Percentiles rank a stretch among this genome's conserved stretches.
These are phyloP conservation scores for Coelopa pilipes DNA, from an alignment of 2,888 invertebrate species.

Conservation along the genomic window DNA sequence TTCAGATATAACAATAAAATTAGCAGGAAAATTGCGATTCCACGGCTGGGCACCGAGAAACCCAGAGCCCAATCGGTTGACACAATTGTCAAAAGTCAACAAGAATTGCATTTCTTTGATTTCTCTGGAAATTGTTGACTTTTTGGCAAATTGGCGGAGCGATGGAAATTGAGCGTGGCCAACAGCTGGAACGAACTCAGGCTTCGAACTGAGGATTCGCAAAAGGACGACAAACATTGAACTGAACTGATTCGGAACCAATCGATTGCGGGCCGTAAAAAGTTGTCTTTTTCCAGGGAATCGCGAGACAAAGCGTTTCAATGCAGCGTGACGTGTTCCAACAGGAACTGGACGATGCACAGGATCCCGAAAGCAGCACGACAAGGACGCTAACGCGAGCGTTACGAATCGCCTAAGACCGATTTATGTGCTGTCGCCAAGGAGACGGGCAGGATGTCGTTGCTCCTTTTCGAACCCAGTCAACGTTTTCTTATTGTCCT, in stretches of 20 bases:
- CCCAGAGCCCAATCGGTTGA: slow-evolving; percentile 13
- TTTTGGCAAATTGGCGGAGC: slow-evolving; percentile 41
- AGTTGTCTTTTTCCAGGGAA: slow-evolving; percentile 47
- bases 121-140: slow-evolving; percentile 40
- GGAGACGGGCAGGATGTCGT: not conserved
- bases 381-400: slow-evolving; percentile 24
- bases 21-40: slow-evolving; percentile 55
- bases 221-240: slow-evolving; percentile 43
- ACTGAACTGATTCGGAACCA: slow-evolving; percentile 56
- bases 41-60: slow-evolving; percentile 45
- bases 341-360: slow-evolving; percentile 13
- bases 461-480: not conserved
- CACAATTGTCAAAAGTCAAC: slow-evolving; percentile 30
- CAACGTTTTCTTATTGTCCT: not conserved
- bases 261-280: slow-evolving; percentile 51
- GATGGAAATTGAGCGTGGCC: slow-evolving; percentile 37
- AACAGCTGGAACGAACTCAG: slow-evolving; percentile 44
- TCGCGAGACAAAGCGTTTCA: slow-evolving; percentile 42
- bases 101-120: slow-evolving; percentile 35
- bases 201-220: no score
- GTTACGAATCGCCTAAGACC: slow-evolving; percentile 20
- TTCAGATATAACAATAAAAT: slow-evolving; percentile 44
- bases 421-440: slow-evolving; percentile 9
- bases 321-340: slow-evolving; percentile 43
- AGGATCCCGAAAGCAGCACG: slow-evolving; percentile 3